Evolutionary conservation across 2,888 invertebrate genomes (phyloP).

Genomic region (Drosophila anceps): DNA sequence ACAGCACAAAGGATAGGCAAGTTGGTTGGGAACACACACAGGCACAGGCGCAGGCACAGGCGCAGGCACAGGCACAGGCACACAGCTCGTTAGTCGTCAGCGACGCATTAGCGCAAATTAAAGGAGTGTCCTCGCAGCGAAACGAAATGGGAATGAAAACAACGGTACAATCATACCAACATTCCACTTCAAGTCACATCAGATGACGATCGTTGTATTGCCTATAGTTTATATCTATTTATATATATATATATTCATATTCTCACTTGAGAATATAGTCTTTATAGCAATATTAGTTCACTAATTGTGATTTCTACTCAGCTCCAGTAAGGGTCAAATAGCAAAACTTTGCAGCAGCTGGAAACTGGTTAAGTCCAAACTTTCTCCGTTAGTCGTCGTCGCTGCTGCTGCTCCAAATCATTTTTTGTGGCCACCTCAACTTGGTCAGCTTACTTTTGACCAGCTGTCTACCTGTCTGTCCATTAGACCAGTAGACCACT

Average conservation of each 20-base stretch:
- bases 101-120: slow-evolving; percentile 58
- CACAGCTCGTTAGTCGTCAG: slow-evolving; percentile 9
- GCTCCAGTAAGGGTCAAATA: neutral
- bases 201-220: neutral
- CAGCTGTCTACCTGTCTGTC: neutral
- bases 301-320: neutral
- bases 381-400: slow-evolving; percentile 1
- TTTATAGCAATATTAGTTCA: neutral
- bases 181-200: neutral
- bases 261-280: neutral
- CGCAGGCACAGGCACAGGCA: no score
- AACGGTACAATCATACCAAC: neutral
- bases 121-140: slow-evolving; percentile 56
- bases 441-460: neutral
- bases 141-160: slow-evolving; percentile 7
- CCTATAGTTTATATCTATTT: neutral
- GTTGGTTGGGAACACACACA: neutral
- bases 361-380: slow-evolving; percentile 8
- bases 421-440: neutral
- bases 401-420: slow-evolving; percentile 13
- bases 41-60: no score
- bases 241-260: neutral
- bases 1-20: neutral
- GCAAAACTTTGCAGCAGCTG: neutral
- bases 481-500: neutral